Base-by-base conservation (phyloP, 2,888 invertebrate species). In the Trachelus stipa region DNA sequence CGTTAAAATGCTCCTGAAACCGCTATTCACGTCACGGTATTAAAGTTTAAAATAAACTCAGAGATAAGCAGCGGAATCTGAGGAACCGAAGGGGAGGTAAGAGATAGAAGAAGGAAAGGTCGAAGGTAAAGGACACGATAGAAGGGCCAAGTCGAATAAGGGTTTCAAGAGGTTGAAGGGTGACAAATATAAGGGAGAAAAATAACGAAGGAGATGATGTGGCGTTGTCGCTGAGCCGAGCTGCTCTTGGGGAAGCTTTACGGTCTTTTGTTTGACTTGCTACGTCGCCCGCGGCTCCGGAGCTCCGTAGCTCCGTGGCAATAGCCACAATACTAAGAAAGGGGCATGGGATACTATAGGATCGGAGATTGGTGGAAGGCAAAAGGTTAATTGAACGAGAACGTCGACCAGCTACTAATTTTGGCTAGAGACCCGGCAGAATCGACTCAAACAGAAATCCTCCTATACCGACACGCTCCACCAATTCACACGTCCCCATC, bases 201-300 rank as follows among this genome's bases (percentile, higher is more conserved):
- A 82, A 75, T 79, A 79, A 74, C 81, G 81, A 80, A 82, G 79
- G 79, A 83, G 81, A 80, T 78, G 79, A 80, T 78, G 79, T 79
- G 79, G 75, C 83, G 80, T 80, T 81, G 84, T 83, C 83, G 83
- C 83, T 84, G 83, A 78, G 76, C 81, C 73, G 78, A 82, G 81
- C 75, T 79, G 82, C 40, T 56, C 40, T 23, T 23, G 40, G 40
- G 40, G 80, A 81, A 83, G 76, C 77, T 86, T 88, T 86, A 84
- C 83, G 84, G 83, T 85, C 89, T 88, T 88, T 88, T 89, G 88
- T 90, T 89, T 89, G 87, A 89, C 87, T 88, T 87, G 87, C 86
- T 82, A 81, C 81, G 79, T 81, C 83, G 84, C 83, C 83, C 81
- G 77, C 82, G 83, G 77, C 82, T 76, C 78, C 80, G 79, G 79